Evolutionary conservation across 2,888 invertebrate species (phyloP).

Genomic region (Frankliniella fusca): DNA sequence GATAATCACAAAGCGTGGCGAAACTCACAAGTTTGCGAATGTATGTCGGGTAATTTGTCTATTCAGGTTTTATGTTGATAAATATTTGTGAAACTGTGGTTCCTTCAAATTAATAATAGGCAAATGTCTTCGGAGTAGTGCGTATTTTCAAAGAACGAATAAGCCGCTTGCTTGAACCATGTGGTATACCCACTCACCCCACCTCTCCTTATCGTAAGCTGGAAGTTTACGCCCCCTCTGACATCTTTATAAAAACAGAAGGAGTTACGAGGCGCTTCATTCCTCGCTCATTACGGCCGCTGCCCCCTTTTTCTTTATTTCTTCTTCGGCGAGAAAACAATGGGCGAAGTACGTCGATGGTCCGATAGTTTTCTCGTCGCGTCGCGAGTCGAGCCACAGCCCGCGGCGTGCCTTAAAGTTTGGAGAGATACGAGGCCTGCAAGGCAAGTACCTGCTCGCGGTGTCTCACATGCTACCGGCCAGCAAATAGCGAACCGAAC

Average conservation of each 20-base stretch:
- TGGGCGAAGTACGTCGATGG: background rate
- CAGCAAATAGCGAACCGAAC: no score
- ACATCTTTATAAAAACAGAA: background rate
- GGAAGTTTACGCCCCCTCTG: background rate
- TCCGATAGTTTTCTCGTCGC: background rate
- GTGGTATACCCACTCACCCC: no score
- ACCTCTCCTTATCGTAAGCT: background rate
- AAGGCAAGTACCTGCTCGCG: background rate
- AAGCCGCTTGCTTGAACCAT: no score
- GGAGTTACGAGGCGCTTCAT: background rate
- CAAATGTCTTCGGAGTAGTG: no score
- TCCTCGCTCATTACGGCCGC: background rate
- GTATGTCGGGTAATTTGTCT: no score
- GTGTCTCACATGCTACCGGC: background rate
- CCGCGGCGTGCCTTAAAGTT: conserved; percentile 7
- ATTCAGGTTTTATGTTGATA: no score
- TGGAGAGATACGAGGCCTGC: background rate
- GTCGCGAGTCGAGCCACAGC: background rate
- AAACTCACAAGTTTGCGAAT: no score
- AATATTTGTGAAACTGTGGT: no score
- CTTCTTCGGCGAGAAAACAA: conserved; percentile 4
- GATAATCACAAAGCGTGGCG: no score
- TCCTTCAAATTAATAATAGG: no score
- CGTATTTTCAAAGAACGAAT: no score
- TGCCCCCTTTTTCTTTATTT: background rate